Base-by-base conservation (phyloP, 2,888 invertebrate species). In the Ophion ellenae region DNA sequence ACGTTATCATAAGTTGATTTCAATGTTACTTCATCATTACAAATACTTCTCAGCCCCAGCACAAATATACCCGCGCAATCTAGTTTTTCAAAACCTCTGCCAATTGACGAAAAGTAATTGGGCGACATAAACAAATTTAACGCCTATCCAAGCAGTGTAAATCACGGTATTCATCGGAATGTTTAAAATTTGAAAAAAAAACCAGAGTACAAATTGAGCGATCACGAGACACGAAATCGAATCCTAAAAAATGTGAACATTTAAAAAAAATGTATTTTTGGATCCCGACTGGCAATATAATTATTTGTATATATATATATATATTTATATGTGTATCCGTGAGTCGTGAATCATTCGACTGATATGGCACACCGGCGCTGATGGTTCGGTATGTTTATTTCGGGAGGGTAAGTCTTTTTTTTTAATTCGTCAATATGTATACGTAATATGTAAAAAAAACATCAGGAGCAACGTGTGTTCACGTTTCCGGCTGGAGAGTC, bases 281-380 rank as follows among this genome's bases (percentile, higher is more conserved):
- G 69, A 84, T 84, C 81, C 74, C 81, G 76, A 83, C 83, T 75
- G 87, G 81, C 83, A 85, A 17, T 89, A 80, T 87, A 59, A 5
- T 5, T 61, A 24, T 61, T 5, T 61, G 10, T 61, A 24, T 57
- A 57, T 71, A 53, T 71, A 28, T 71, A n/a, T n/a, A 83, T 75
- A 69, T 85, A 85, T 85, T 3, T 61, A 20, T 87, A 86, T 71
- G 84, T 88, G 85, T 47, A 74, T 81, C 64, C 59, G 75, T 75
- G 71, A 81, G 76, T 84, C 71, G 45, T 76, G 67, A 70, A 85
- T 83, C 74, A 75, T 77, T 20, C 84, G 81, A 84, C 69, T 81
- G 84, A 81, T 84, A 84, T 84, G 84, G 84, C 84, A 84, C 84
- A 84, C 67, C 81, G 84, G 81, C 81, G 73, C 81, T 84, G 84